phyloP scores from a whole-genome alignment of 2,888 invertebrate genomes.

The Abrostola tripartita region DNA sequence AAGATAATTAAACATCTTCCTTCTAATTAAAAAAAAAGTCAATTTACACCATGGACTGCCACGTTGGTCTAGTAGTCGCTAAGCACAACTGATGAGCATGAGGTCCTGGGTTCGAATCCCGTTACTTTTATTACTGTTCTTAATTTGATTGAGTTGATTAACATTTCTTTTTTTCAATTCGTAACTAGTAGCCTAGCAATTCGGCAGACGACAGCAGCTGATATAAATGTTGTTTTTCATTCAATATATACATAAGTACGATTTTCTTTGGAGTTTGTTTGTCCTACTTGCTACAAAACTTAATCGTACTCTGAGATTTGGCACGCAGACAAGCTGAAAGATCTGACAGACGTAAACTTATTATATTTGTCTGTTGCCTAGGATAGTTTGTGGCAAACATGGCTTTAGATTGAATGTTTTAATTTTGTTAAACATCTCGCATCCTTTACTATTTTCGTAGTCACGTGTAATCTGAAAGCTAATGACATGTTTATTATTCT shows the following conservation, averaged over 20 bases:
- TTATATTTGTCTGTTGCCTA: neutral
- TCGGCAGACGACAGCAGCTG: neutral
- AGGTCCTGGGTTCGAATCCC: no score
- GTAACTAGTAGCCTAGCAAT: neutral
- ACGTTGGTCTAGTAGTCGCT: no score
- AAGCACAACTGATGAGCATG: no score
- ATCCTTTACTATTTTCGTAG: neutral
- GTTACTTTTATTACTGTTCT: no score
- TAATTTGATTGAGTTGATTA: neutral
- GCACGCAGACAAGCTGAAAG: neutral
- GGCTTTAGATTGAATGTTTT: neutral
- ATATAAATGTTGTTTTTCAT: neutral
- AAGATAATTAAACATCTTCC: neutral
- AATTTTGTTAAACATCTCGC: neutral
- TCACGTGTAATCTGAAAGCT: no score
- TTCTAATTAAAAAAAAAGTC: no score
- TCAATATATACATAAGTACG: neutral
- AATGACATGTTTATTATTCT: no score
- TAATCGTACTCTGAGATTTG: slow-evolving; percentile 1
- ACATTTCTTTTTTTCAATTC: neutral
- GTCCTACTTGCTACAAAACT: neutral
- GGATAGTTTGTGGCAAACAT: neutral
- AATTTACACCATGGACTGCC: no score
- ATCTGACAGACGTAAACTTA: neutral
- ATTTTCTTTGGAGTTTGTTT: neutral